Evolutionary conservation across 1,140 invertebrate species (phyloP), one percentile per base, ranked within the genome.

Genomic region (Mercenaria mercenaria): DNA sequence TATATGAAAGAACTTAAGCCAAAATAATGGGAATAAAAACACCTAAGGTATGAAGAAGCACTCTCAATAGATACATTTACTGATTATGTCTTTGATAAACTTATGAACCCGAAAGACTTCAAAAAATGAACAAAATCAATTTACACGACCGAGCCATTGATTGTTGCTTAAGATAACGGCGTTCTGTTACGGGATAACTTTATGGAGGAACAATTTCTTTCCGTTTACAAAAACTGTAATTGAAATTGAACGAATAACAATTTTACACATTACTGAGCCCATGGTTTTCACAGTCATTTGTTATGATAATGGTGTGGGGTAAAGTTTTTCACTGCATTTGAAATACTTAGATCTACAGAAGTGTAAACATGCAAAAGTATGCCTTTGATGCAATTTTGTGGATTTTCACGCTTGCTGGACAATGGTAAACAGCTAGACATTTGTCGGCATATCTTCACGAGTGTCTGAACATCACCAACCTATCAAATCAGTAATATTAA

Each of bases 401-500:
- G 43, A 79, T 79, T 79, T 79, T 79, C 76, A 79, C 76, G 76
- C 41, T 34, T 79, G 41, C 50, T 52, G 50, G 50, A 56, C 11
- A 13, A 56, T 29, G 29, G 4, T 34, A 11, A 79, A 79, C 41
- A 47, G 43, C 76, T 56, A 79, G 76, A 79, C 76, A 18, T 1
- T 79, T 79, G 76, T 79, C 76, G 76, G 76, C 47, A 52, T 20
- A 39, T 39, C 18, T 72, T 64, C 6, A 64, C 59, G 26, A 29
- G 10, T 29, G n/a, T 64, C n/a, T 29, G 26, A 64, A 29, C 59
- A 64, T 29, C 26, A 29, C 15, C n/a, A 20, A 29, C 59, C n/a
- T 11, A 8, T 64, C 6, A 29, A 29, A 29, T 64, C 1, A 64
- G 20, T n/a, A 64, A 4, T 64, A 8, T 64, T 64, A 64, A 64